Evolutionary conservation across 1,140 invertebrate genomes (phyloP).

Genomic region (Trinorchestia longiramus): DNA sequence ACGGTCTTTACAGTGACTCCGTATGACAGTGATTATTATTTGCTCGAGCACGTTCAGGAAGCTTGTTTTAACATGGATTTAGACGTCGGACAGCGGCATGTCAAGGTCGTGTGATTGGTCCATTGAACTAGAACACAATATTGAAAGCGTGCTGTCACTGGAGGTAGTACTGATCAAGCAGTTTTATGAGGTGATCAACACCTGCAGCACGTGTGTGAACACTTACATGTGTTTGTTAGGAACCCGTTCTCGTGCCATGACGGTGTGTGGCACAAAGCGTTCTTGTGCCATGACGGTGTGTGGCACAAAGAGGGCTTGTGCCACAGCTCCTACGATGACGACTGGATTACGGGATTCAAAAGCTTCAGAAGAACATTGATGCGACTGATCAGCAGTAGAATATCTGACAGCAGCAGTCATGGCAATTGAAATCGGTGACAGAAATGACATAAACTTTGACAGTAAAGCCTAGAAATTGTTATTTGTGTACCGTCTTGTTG

Average conservation of each 20-base stretch:
- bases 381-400: not conserved
- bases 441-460: not conserved
- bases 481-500: not conserved
- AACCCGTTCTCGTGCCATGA: too few species aligned
- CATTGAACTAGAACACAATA: not conserved
- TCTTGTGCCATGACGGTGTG: not conserved
- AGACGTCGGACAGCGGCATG: not conserved
- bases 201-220: not conserved
- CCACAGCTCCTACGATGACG: not conserved
- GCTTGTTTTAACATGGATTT: not conserved
- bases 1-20: not conserved
- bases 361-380: not conserved
- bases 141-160: not conserved
- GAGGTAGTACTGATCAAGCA: not conserved
- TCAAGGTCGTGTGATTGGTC: not conserved
- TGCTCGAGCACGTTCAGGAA: not conserved
- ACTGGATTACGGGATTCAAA: too few species aligned
- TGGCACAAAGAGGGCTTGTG: not conserved
- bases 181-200: not conserved
- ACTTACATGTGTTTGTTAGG: not conserved
- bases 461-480: not conserved
- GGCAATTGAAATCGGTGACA: not conserved
- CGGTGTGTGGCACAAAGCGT: not conserved
- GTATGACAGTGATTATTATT: not conserved
- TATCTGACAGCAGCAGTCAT: not conserved